Base-by-base conservation (phyloP, 2,797 vertebrate species). In the Neoniphon sammara region DNA sequence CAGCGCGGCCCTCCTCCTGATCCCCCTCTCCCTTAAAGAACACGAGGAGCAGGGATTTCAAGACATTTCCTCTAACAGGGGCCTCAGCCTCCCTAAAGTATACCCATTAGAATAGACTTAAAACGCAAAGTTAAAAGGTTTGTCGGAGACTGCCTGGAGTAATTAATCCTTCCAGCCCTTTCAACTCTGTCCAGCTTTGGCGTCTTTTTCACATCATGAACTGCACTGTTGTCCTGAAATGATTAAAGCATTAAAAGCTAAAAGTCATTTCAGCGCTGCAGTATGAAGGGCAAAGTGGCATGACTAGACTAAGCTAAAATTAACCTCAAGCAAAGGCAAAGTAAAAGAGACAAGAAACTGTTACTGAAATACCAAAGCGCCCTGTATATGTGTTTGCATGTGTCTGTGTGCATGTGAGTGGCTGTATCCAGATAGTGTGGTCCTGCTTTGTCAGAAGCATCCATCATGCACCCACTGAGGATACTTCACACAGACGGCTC, bases 141-240 rank as follows among this genome's bases (percentile, higher is more conserved):
- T 90, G 89, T 73, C 60, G 62, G 4, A 65, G 63, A 73, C 81
- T 84, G 84, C 73, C 75, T 54, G 52, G 64, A 85, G 83, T 83
- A 87, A 90, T 90, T 91, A 92, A 91, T 91, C 90, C 86, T 83
- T 70, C 30, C 73, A 84, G 85, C 67, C 83, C 72, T 83, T 85
- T 86, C 77, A 85, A 64, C 67, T 80, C 74, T 80, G 85, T 78
- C 75, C 79, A 80, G 69, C 58, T 65, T 52, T 67, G 64, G 56
- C 77, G 75, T 81, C 62, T 12, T 77, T 74, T 78, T 47, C 52
- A 50, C 68, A 66, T 71, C 70, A 55, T 80, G 75, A 90, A 89
- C 75, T 77, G 30, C 61, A 42, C 60, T 75, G 79, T 80, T 90
- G 83, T 87, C 63, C 79, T 80, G 65, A 85, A 83, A 90, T 85